A percentile compares a stretch with the other conserved stretches of the same genome.
These are phyloP conservation scores for Plotosus lineatus DNA, from an alignment of 2,113 vertebrate species.

Conservation along the genomic window DNA sequence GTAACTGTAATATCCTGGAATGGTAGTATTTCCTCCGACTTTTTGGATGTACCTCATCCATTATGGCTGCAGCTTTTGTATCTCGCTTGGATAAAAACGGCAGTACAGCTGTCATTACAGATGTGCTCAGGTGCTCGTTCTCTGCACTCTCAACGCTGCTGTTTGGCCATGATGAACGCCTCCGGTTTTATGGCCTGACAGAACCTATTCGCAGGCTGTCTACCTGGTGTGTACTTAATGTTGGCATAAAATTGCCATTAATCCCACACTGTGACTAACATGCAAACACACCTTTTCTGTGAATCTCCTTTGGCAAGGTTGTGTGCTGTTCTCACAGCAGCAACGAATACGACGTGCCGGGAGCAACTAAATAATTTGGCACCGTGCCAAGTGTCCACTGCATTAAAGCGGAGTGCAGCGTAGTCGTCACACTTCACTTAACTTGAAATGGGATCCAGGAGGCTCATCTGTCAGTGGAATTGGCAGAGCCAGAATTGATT, in stretches of 20 bases:
- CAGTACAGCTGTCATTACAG: slow-evolving; percentile 21
- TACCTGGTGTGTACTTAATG: slow-evolving; percentile 30
- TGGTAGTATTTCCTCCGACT: not conserved
- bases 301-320: slow-evolving; percentile 22
- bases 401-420: slow-evolving; percentile 26
- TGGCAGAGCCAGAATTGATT: slow-evolving; percentile 44
- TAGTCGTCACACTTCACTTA: slow-evolving; percentile 19
- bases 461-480: slow-evolving; percentile 32
- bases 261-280: slow-evolving; percentile 29
- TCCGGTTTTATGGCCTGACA: slow-evolving; percentile 32
- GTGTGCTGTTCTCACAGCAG: slow-evolving; percentile 3
- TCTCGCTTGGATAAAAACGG: not conserved
- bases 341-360: not conserved
- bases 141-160: slow-evolving; percentile 7
- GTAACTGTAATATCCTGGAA: not conserved
- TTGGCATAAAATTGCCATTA: slow-evolving; percentile 33
- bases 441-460: slow-evolving; percentile 24
- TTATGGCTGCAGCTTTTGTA: not conserved
- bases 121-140: slow-evolving; percentile 13
- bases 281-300: slow-evolving; percentile 25
- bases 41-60: not conserved
- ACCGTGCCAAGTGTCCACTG: slow-evolving; percentile 18
- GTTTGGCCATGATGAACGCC: slow-evolving; percentile 27
- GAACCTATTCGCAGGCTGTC: slow-evolving; percentile 30
- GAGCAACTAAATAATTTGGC: slow-evolving; percentile 10